A percentile compares a stretch with the other conserved stretches of the same genome.
Conservation (phyloP, 2,797 vertebrate genomes). For the Euthynnus affinis region DNA sequence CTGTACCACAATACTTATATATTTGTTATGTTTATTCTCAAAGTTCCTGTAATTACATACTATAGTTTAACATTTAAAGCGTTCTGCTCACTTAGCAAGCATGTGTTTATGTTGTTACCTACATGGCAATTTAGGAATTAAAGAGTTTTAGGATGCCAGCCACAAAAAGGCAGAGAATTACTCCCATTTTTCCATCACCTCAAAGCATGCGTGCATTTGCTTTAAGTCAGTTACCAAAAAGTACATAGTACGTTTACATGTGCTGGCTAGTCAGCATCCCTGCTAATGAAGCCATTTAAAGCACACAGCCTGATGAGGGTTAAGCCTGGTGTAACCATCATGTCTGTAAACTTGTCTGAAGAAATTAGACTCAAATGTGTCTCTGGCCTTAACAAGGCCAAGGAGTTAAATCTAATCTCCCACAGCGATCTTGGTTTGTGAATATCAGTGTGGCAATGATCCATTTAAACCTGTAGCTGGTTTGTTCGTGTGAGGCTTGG, state of each 20-base stretch:
- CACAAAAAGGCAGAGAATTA: slow-evolving; percentile 69
- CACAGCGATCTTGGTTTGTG: slow-evolving; percentile 49
- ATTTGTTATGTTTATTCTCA: slow-evolving; percentile 65
- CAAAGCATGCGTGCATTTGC: slow-evolving; percentile 32
- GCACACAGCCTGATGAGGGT: slow-evolving; percentile 39
- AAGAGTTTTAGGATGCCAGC: slow-evolving; percentile 64
- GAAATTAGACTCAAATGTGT: slow-evolving; percentile 51
- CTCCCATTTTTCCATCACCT: slow-evolving; percentile 50
- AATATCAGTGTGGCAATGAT: slow-evolving; percentile 71
- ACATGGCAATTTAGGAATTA: slow-evolving; percentile 74
- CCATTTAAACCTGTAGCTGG: slow-evolving; percentile 60
- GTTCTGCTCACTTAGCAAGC: slow-evolving; percentile 68
- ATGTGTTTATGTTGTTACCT: slow-evolving; percentile 74
- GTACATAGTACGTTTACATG: slow-evolving; percentile 2
- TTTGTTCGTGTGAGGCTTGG: slow-evolving; percentile 42
- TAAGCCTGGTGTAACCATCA: slow-evolving; percentile 35
- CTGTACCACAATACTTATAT: slow-evolving; percentile 30
- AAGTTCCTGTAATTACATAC: slow-evolving; percentile 73
- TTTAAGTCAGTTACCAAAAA: slow-evolving; percentile 34
- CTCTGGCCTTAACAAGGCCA: slow-evolving; percentile 37
- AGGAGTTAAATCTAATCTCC: slow-evolving; percentile 56
- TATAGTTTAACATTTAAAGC: slow-evolving; percentile 60
- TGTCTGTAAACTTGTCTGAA: slow-evolving; percentile 52
- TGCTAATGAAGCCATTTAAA: slow-evolving; percentile 51
- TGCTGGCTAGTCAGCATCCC: slow-evolving; percentile 27